Evolutionary conservation across 2,113 vertebrate species (phyloP), one percentile per base, ranked within the genome.

Genomic region (Rhadina sibilatrix): DNA sequence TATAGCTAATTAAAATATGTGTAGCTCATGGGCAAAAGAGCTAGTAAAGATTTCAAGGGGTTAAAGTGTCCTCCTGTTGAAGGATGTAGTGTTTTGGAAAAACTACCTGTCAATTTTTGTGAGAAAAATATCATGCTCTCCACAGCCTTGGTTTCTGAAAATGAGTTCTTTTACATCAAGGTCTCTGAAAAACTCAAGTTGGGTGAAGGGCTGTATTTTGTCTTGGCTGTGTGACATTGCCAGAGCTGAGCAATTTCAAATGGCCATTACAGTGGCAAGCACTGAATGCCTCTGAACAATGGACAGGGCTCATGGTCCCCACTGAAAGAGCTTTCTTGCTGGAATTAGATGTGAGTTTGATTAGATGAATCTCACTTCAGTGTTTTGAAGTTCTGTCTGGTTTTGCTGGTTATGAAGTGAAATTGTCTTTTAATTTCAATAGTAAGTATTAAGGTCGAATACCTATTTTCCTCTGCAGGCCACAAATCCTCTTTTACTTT

Each of bases 221-320:
- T 83, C 42, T 79, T 27, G 35, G 12, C 61, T 81, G 10, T 50
- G 50, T 72, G 61, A 25, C 12, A 3, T 20, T 50, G 33, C 25
- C 50, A 80, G 50, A 81, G 30, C 17, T 60, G 53, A 79, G 61
- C 28, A 70, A 5, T 7, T 59, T 49, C 33, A 77, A 44, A 30
- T 12, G 28, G 4, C 14, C 0, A 0, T 63, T 69, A 25, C 0
- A 2, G 11, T 33, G 79, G 59, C 65, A 69, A 74, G 54, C 21
- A 44, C 10, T 0, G 2, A 52, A 30, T 25, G 28, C 60, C 46
- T 35, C 46, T 65, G 27, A 9, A 14, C 65, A 56, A 27, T 54
- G 60, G 27, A 37, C 44, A 35, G 6, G 23, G 15, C 6, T 22
- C 2, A 0, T 6, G 11, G 44, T 69, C 33, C 28, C 40, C 33